Conservation (phyloP, 2,113 vertebrate genomes). For the Oophaga pumilio region DNA sequence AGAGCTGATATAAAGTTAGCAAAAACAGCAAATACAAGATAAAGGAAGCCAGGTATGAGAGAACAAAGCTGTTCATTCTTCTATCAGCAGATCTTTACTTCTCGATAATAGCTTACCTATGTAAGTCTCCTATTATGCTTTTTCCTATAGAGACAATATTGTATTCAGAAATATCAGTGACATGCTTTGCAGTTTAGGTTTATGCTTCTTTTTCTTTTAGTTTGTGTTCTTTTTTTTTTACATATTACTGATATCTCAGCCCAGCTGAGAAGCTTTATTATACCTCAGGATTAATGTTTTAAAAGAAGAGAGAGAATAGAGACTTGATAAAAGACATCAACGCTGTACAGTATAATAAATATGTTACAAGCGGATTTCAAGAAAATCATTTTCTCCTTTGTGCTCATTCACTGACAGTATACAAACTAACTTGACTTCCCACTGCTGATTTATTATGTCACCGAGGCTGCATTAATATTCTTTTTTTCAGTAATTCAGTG, state of each 20-base stretch:
- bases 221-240: constrained; percentile 17
- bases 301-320: constrained; percentile 40
- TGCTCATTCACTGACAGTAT: constrained; percentile 56
- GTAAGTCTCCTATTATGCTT: background rate
- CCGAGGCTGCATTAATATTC: constrained; percentile 50
- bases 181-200: background rate
- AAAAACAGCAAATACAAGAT: no score
- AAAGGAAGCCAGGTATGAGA: no score
- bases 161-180: background rate
- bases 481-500: constrained; percentile 53
- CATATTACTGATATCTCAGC: constrained; percentile 20
- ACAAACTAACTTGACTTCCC: constrained; percentile 51
- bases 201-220: constrained; percentile 16
- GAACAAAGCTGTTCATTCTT: background rate
- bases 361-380: constrained; percentile 52
- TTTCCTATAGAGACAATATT: background rate
- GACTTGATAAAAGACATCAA: constrained; percentile 50
- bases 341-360: constrained; percentile 52
- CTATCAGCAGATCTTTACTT: background rate
- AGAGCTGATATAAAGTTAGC: no score
- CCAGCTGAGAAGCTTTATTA: constrained; percentile 40
- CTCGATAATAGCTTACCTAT: background rate
- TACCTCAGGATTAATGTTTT: constrained; percentile 38
- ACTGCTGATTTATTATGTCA: constrained; percentile 52
- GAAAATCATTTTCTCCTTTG: constrained; percentile 54